Percentiles rank a stretch among this genome's conserved stretches.
These are phyloP conservation scores for Phyto melanocephala DNA, from an alignment of 2,888 invertebrate genomes.

Conservation along the genomic window DNA sequence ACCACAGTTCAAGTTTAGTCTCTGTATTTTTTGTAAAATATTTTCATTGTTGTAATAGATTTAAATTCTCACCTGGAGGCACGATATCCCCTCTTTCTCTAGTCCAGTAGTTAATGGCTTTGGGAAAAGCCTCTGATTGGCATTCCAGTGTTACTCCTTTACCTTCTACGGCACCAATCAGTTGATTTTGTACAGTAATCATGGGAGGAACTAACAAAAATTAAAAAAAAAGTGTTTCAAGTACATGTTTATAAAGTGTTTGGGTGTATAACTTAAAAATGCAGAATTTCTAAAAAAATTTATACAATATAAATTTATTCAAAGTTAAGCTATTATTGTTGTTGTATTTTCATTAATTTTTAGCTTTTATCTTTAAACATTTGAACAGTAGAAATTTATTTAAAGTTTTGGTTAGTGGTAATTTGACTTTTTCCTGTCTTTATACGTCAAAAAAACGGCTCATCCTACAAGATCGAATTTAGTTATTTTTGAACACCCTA, in stretches of 20 bases:
- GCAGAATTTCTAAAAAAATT: no score
- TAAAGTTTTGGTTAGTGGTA: no score
- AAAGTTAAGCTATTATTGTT: background rate
- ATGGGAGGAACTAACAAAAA: slow-evolving; percentile 86
- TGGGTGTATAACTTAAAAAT: no score
- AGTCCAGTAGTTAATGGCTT: slow-evolving; percentile 91
- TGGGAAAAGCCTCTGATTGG: slow-evolving; percentile 90
- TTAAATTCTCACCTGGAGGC: slow-evolving; percentile 84
- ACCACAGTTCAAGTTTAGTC: background rate
- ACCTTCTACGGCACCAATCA: slow-evolving; percentile 88
- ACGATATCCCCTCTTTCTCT: slow-evolving; percentile 87
- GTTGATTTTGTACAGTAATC: slow-evolving; percentile 90
- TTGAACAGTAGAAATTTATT: no score
- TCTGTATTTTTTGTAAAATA: background rate
- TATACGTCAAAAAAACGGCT: no score
- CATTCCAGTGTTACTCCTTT: slow-evolving; percentile 88
- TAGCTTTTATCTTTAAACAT: no score
- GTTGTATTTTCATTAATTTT: background rate
- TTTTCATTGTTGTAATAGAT: background rate
- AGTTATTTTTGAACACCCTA: no score
- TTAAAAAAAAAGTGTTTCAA: background rate
- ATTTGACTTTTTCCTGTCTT: no score
- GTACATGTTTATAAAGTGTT: background rate
- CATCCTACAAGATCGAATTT: no score
- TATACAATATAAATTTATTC: no score